Percentiles rank a stretch among this genome's conserved stretches.
Evolutionary conservation across 2,888 invertebrate genomes (phyloP).

Genomic region (Plebejus argus): DNA sequence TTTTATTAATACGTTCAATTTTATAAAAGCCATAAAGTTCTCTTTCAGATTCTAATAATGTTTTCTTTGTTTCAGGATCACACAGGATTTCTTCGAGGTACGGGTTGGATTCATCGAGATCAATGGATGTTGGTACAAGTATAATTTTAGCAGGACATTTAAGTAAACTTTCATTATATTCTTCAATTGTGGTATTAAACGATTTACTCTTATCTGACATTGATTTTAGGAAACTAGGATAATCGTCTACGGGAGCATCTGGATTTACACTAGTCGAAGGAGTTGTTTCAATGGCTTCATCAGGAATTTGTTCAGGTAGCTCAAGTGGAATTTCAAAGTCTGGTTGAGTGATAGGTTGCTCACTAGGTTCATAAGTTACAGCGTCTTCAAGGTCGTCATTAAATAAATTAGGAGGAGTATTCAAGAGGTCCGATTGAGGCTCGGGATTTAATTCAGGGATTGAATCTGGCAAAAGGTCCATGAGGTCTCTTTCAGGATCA

Average conservation of each 20-base stretch:
- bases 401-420: background rate
- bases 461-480: too few species aligned
- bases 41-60: slow-evolving; percentile 1
- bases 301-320: background rate
- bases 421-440: too few species aligned
- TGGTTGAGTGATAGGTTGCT: slow-evolving; percentile 30
- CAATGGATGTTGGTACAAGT: slow-evolving; percentile 19
- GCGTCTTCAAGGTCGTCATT: background rate
- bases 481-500: background rate
- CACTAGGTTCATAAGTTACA: slow-evolving; percentile 34
- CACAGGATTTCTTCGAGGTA: slow-evolving; percentile 15
- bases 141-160: slow-evolving; percentile 15
- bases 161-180: slow-evolving; percentile 16
- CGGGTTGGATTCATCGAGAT: slow-evolving; percentile 23
- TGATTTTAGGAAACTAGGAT: background rate
- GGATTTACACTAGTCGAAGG: background rate
- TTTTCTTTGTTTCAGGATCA: slow-evolving; percentile 17
- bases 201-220: background rate
- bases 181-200: background rate
- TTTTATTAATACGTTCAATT: slow-evolving; percentile 27
- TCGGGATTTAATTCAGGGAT: background rate
- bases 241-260: background rate
- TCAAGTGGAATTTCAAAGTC: background rate
- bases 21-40: slow-evolving; percentile 26
- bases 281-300: background rate